Evolutionary conservation across 2,113 vertebrate genomes (phyloP).

Genomic region (Boleophthalmus pectinirostris): DNA sequence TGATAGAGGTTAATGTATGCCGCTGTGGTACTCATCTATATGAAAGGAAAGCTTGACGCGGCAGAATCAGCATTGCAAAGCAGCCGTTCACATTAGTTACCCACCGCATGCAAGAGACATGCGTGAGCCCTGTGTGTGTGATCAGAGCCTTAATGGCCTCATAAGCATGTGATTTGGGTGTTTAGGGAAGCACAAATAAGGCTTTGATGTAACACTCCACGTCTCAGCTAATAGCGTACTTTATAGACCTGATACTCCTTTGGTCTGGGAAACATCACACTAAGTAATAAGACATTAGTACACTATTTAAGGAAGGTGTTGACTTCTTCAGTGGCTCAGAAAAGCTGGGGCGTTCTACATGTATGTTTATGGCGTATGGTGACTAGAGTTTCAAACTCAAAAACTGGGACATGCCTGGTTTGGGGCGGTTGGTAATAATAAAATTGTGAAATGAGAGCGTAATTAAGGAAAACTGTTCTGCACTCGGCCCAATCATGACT

Average conservation of each 20-base stretch:
- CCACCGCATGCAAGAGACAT: neutral
- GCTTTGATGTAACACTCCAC: neutral
- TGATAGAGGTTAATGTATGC: neutral
- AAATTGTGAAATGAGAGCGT: too few relatives aligned
- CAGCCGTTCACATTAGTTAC: neutral
- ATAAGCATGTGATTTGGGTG: neutral
- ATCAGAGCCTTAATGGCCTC: neutral
- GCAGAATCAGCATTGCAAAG: conserved; percentile 2
- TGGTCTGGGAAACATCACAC: neutral
- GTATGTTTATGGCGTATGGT: too few relatives aligned
- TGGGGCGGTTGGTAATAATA: too few relatives aligned
- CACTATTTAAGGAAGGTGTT: neutral
- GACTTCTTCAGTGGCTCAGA: too few relatives aligned
- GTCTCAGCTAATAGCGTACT: neutral
- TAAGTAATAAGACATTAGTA: neutral
- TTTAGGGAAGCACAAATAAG: neutral
- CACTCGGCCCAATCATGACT: too few relatives aligned
- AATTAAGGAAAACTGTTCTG: too few relatives aligned
- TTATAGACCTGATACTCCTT: neutral
- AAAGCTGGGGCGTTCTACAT: too few relatives aligned
- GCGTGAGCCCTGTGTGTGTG: neutral
- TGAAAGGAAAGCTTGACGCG: neutral
- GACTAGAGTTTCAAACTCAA: too few relatives aligned
- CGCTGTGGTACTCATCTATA: neutral
- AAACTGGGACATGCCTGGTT: too few relatives aligned